Conservation (phyloP, 2,113 vertebrate genomes). For the Daboia siamensis region DNA sequence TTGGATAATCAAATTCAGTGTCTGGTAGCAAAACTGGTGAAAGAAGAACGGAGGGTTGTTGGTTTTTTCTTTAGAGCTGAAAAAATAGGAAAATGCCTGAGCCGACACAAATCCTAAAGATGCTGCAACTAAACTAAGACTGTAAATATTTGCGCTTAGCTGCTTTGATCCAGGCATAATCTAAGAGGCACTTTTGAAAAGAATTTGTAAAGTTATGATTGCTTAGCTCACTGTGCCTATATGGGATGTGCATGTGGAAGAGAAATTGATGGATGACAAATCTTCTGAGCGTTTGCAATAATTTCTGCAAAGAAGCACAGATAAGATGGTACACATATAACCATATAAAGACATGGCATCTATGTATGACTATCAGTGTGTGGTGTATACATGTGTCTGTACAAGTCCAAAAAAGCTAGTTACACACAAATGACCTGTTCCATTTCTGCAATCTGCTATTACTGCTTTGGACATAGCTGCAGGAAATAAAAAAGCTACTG, state of each 20-base stretch:
- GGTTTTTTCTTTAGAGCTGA: background rate
- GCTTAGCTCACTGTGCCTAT: slow-evolving; percentile 1
- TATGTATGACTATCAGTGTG: background rate
- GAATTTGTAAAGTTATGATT: slow-evolving; percentile 14
- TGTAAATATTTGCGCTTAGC: slow-evolving; percentile 32
- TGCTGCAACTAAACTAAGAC: background rate
- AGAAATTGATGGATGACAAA: slow-evolving; percentile 51
- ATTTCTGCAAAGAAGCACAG: slow-evolving; percentile 48
- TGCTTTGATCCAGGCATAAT: slow-evolving; percentile 23
- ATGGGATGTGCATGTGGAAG: slow-evolving; percentile 26
- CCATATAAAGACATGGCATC: background rate
- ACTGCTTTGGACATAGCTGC: slow-evolving; percentile 70
- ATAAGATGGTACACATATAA: background rate
- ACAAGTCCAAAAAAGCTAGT: background rate
- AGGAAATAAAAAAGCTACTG: slow-evolving; percentile 76
- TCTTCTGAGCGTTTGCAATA: slow-evolving; percentile 47
- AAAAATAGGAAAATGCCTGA: slow-evolving; percentile 1
- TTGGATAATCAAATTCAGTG: background rate
- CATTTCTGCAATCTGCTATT: slow-evolving; percentile 64
- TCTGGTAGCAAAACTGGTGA: background rate
- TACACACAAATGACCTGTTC: slow-evolving; percentile 62
- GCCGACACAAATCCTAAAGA: slow-evolving; percentile 30
- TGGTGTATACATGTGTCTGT: background rate
- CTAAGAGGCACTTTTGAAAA: slow-evolving; percentile 27
- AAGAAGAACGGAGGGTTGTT: background rate